Evolutionary conservation across 2,113 vertebrate genomes (phyloP), one percentile per base, ranked within the genome.

Genomic region (Fulica atra): DNA sequence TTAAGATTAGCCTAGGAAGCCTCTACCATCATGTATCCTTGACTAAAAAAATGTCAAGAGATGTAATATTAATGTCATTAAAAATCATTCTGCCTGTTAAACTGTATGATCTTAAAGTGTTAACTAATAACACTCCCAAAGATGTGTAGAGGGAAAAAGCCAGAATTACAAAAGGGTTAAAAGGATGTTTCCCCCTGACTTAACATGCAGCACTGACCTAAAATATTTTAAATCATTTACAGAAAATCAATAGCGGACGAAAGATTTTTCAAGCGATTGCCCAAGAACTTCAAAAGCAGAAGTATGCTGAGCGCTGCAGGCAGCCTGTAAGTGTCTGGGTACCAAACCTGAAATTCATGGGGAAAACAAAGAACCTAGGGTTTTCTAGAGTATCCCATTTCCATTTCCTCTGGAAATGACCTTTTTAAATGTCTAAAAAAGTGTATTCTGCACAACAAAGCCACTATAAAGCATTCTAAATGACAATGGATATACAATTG

Each of bases 191-290:
- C 23, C 33, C 24, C 14, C 31, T n/a, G 72, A 42, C 10, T 71
- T 48, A 25, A 66, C 31, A 72, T 10, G 26, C 7, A 71, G 56
- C 29, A 71, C 66, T 78, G n/a, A 93, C 40, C 12, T 44, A 68
- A 89, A 81, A 19, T 38, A 56, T 38, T 79, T 81, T 64, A 16
- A 74, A 91, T 73, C 51, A 89, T 46, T 92, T 76, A 59, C 88
- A 97, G 97, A 96, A 96, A 92, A 97, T 97, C 72, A 96, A 18
- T 16, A 98, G 89, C 0, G 92, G 93, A 13, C 94, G 95, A 83
- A 97, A 94, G 61, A 54, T 98, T 92, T 98, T 98, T 86, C 98
- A 71, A 92, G 98, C 98, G 84, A 98, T 98, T 69, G 98, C 98
- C 86, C 96, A 98, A 84, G 98, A 98, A 91, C 86, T 98, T 46